A percentile compares a stretch with the other conserved stretches of the same genome.
Conservation (phyloP, 2,888 invertebrate species). For the Epsilonema sp. region DNA sequence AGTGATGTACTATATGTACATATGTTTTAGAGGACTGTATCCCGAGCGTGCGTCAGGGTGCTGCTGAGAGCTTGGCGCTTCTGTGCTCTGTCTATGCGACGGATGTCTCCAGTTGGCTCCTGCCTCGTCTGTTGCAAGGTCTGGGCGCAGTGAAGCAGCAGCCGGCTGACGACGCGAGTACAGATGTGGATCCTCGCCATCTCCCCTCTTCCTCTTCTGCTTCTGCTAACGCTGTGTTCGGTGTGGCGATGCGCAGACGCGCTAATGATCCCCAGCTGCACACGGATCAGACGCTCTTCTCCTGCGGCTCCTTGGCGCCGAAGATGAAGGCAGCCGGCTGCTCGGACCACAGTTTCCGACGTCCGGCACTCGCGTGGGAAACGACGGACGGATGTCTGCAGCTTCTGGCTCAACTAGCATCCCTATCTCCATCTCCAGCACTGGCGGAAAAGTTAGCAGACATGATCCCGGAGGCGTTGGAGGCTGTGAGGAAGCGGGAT, state of each 20-base stretch:
- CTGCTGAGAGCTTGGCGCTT: constrained; percentile 36
- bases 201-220: not conserved
- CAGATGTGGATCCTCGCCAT: no score
- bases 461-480: constrained; percentile 32
- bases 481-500: constrained; percentile 31
- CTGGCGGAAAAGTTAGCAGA: no score
- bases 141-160: constrained; percentile 33
- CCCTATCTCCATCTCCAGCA: no score
- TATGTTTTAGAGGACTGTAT: no score
- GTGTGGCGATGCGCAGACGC: constrained; percentile 33
- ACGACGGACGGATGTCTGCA: constrained; percentile 37
- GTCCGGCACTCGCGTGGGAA: constrained; percentile 39
- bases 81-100: constrained; percentile 31
- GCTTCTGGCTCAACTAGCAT: constrained; percentile 34
- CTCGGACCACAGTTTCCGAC: constrained; percentile 33
- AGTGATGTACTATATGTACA: no score
- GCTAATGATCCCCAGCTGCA: constrained; percentile 36
- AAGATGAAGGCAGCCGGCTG: constrained; percentile 37
- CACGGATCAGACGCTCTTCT: constrained; percentile 36
- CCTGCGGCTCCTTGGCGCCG: constrained; percentile 38
- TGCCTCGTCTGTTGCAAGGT: constrained; percentile 33
- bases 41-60: constrained; percentile 39
- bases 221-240: constrained; percentile 35
- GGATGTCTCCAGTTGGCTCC: constrained; percentile 1
- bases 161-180: constrained; percentile 21